Percentiles rank a stretch among this genome's conserved stretches.
phyloP scores from a whole-genome alignment of 2,888 invertebrate genomes.

The Falcaria lacertinaria region DNA sequence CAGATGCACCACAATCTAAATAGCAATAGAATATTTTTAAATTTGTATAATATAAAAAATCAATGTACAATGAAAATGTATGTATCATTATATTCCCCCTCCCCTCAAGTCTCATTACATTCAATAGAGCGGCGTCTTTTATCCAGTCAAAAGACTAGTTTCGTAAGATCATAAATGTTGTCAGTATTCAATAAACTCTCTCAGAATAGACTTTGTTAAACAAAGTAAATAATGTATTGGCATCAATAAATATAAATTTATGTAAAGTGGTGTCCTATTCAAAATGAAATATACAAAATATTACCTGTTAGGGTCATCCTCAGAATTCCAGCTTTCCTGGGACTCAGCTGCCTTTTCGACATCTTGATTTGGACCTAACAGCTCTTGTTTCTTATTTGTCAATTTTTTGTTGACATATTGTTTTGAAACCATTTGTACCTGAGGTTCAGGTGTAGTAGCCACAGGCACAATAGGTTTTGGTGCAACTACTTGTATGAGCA shows the following conservation, averaged over 20 bases:
- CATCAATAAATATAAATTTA: no score
- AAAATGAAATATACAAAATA: neutral
- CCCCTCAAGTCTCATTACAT: no score
- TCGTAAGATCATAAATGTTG: no score
- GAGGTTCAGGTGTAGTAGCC: constrained; percentile 47
- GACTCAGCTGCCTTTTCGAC: constrained; percentile 73
- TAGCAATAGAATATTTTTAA: neutral
- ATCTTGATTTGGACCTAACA: constrained; percentile 24
- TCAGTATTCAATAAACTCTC: no score
- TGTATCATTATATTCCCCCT: no score
- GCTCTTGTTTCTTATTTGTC: constrained; percentile 48
- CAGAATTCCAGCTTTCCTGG: constrained; percentile 86
- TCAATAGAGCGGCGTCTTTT: no score
- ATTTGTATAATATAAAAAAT: no score
- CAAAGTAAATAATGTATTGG: no score
- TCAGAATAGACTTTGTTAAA: no score
- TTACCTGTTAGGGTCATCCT: constrained; percentile 93
- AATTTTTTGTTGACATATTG: constrained; percentile 64
- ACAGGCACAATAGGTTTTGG: constrained; percentile 34
- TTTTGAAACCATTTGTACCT: constrained; percentile 47
- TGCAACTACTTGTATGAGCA: constrained; percentile 18
- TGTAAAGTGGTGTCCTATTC: no score
- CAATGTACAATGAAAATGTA: no score
- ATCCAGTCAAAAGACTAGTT: no score
- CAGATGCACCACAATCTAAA: constrained; percentile 95